Percentiles rank a stretch among this genome's conserved stretches.
Evolutionary conservation across 2,797 vertebrate genomes (phyloP).

Genomic region (Epinephelus awoara): DNA sequence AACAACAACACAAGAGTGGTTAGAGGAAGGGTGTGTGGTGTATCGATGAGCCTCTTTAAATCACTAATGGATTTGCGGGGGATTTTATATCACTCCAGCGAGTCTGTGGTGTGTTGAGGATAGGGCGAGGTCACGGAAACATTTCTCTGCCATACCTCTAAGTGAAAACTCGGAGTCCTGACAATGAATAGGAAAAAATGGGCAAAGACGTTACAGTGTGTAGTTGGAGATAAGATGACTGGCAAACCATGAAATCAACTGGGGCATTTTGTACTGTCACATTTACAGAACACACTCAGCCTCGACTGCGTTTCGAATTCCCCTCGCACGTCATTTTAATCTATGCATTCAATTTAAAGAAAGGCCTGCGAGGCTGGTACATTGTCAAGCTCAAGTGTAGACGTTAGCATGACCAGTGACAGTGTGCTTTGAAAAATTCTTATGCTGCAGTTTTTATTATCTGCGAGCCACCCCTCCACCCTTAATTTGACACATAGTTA

Average conservation of each 20-base stretch:
- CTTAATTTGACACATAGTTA: slow-evolving; percentile 73
- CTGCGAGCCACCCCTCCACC: slow-evolving; percentile 49
- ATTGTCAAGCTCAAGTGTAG: slow-evolving; percentile 41
- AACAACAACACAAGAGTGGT: background rate
- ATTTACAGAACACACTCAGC: slow-evolving; percentile 19
- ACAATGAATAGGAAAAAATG: slow-evolving; percentile 7
- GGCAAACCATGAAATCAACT: slow-evolving; percentile 17
- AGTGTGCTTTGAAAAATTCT: slow-evolving; percentile 21
- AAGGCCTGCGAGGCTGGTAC: slow-evolving; percentile 63
- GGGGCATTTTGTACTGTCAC: background rate
- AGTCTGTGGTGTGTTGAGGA: slow-evolving; percentile 24
- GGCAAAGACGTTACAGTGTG: slow-evolving; percentile 1
- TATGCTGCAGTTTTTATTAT: slow-evolving; percentile 69
- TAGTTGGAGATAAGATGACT: slow-evolving; percentile 5
- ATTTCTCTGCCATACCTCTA: slow-evolving; percentile 12
- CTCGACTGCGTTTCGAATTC: slow-evolving; percentile 48
- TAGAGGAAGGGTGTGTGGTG: slow-evolving; percentile 24
- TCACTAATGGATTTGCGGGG: slow-evolving; percentile 38
- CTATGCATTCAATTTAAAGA: slow-evolving; percentile 80
- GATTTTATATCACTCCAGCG: slow-evolving; percentile 38
- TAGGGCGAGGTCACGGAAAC: slow-evolving; percentile 54
- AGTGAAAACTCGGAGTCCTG: slow-evolving; percentile 2
- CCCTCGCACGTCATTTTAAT: slow-evolving; percentile 61
- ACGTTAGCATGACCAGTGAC: slow-evolving; percentile 45
- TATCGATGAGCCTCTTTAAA: slow-evolving; percentile 49